Base-by-base conservation (phyloP, 1,140 invertebrate species). In the Drosophila tristis region DNA sequence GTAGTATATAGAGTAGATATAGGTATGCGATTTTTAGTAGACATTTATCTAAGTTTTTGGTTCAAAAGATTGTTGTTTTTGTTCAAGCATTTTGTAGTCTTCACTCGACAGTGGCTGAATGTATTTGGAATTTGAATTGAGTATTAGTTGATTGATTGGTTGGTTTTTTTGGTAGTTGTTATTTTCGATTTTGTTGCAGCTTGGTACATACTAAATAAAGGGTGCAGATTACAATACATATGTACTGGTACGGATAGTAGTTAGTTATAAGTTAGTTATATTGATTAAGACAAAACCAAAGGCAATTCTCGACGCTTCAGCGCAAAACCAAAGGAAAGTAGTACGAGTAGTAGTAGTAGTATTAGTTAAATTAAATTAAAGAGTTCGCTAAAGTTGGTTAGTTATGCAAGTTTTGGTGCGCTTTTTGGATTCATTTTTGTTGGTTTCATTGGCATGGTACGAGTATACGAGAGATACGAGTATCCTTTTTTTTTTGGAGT, bases 161-260 rank as follows among this genome's bases (percentile, higher is more conserved):
- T 58, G 59, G 58, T 80, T 39, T 39, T 80, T 68, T 80, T 66
- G 61, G 74, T 25, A 11, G 35, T 65, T 71, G 49, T 73, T 64
- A 56, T 58, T 71, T 56, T 80, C 31, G 31, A 78, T 70, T 80
- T 66, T 64, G 74, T 80, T 90, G 77, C 85, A 90, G 80, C 80
- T 89, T 80, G 71, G 72, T 85, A 81, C 60, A 82, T 84, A 71
- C 86, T 86, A 90, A 80, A 86, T 78, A 86, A 76, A 74, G 63
- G 63, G 86, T 90, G 86, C 86, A 90, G 78, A 75, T 85, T 87
- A 87, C 74, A 73, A 79, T 82, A 82, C 59, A 81, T 68, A 74
- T 73, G 63, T 76, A 76, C 63, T 68, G 55, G 62, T 76, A 76
- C 62, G 61, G 71, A 64, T 74, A 74, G 68, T 73, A 63, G 39